A percentile compares a stretch with the other conserved stretches of the same genome.
These are phyloP conservation scores for Burhinus oedicnemus DNA, from an alignment of 2,113 vertebrate genomes.

Conservation along the genomic window DNA sequence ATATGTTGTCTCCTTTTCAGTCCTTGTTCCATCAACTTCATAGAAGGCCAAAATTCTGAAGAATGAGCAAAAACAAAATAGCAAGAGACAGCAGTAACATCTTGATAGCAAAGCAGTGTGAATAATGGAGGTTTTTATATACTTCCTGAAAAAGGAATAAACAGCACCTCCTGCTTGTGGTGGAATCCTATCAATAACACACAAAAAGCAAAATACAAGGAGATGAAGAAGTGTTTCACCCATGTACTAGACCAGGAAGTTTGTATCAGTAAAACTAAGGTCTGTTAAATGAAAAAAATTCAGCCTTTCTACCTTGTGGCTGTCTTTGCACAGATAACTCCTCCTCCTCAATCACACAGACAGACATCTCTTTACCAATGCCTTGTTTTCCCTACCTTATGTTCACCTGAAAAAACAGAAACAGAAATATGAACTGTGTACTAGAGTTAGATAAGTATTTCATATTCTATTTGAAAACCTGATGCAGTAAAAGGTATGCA, in stretches of 20 bases:
- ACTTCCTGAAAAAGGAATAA: neutral
- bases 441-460: neutral
- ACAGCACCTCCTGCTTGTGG: neutral
- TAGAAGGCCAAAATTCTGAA: neutral
- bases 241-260: no score
- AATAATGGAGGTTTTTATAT: neutral
- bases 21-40: neutral
- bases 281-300: neutral
- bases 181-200: neutral
- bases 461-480: neutral
- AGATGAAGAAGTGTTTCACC: neutral
- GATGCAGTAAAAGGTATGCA: neutral
- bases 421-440: neutral
- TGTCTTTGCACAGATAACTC: neutral
- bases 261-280: neutral
- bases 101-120: neutral
- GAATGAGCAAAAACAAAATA: neutral
- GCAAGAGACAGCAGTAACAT: neutral
- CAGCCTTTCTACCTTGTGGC: neutral
- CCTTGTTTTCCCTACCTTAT: neutral
- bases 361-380: neutral
- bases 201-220: neutral
- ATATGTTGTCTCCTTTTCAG: neutral
- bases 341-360: neutral
- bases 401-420: neutral